A percentile compares a stretch with the other conserved stretches of the same genome.
Evolutionary conservation across 2,888 invertebrate genomes (phyloP).

Genomic region (Luperina nickerlii): DNA sequence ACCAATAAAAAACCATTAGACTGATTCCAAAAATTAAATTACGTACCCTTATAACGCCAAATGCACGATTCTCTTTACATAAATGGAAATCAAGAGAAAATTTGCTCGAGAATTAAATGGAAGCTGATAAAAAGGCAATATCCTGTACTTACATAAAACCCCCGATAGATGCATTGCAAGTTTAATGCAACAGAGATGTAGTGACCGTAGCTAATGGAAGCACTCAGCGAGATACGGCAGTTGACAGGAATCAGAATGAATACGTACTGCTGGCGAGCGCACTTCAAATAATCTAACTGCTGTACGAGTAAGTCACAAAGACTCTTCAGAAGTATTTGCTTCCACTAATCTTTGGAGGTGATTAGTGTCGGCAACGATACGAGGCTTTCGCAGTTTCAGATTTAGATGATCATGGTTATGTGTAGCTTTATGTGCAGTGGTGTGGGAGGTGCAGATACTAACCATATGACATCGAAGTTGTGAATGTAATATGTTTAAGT

Average conservation of each 20-base stretch:
- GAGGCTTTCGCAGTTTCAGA: slow-evolving; percentile 22
- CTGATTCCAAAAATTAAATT: slow-evolving; percentile 17
- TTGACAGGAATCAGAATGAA: slow-evolving; percentile 64
- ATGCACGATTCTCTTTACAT: slow-evolving; percentile 24
- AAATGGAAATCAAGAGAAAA: slow-evolving; percentile 36
- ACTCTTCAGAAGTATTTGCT: slow-evolving; percentile 24
- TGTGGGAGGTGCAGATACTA: not conserved
- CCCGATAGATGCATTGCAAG: slow-evolving; percentile 50
- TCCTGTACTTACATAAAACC: slow-evolving; percentile 45
- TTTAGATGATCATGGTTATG: slow-evolving; percentile 23
- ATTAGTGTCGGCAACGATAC: slow-evolving; percentile 16
- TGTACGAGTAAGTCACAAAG: slow-evolving; percentile 44
- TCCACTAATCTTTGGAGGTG: slow-evolving; percentile 15
- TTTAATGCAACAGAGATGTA: slow-evolving; percentile 51
- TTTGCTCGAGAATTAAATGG: slow-evolving; percentile 29
- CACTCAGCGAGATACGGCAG: slow-evolving; percentile 59
- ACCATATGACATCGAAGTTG: not conserved
- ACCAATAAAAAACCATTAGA: slow-evolving; percentile 2
- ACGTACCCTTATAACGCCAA: slow-evolving; percentile 29
- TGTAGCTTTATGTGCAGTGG: slow-evolving; percentile 4
- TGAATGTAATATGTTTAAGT: slow-evolving; percentile 9
- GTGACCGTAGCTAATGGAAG: slow-evolving; percentile 62
- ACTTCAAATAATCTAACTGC: slow-evolving; percentile 55
- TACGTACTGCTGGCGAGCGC: slow-evolving; percentile 36
- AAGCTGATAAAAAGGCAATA: slow-evolving; percentile 46